Percentiles rank a stretch among this genome's conserved stretches.
Evolutionary conservation across 1,140 invertebrate species (phyloP).

Genomic region (Euura saliciscinereae): DNA sequence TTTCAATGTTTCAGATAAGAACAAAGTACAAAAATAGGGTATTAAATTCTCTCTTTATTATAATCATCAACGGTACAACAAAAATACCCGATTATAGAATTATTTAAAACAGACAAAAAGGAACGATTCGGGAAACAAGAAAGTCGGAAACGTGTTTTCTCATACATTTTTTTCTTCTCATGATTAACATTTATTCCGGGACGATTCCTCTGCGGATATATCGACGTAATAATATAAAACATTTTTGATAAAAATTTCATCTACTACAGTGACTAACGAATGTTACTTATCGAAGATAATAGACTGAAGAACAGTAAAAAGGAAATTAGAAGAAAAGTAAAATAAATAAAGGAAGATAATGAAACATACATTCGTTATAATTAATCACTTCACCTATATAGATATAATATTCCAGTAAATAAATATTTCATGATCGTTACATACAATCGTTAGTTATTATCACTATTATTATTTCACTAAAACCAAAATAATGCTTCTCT

Average conservation of each 20-base stretch:
- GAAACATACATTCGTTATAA: neutral
- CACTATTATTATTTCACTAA: neutral
- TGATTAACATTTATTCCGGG: conserved; percentile 28
- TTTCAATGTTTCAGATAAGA: neutral
- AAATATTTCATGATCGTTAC: neutral
- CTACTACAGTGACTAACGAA: neutral
- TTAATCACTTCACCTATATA: neutral
- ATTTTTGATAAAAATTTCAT: conserved; percentile 12
- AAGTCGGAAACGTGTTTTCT: too few species aligned
- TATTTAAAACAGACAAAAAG: too few species aligned
- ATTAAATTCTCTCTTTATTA: too few species aligned
- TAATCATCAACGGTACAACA: too few species aligned
- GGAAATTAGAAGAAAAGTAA: conserved; percentile 5
- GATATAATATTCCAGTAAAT: neutral
- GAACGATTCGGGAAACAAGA: too few species aligned
- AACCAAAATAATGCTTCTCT: neutral
- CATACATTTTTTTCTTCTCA: neutral
- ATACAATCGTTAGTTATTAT: neutral
- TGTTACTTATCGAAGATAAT: conserved; percentile 12
- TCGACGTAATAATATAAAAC: neutral
- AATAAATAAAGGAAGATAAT: conserved; percentile 6
- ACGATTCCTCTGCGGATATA: conserved; percentile 4
- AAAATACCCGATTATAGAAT: too few species aligned
- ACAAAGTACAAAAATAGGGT: too few species aligned
- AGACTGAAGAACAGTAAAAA: too few species aligned